phyloP scores from a whole-genome alignment of 1,140 invertebrate genomes.

The Belonocnema kinseyi region DNA sequence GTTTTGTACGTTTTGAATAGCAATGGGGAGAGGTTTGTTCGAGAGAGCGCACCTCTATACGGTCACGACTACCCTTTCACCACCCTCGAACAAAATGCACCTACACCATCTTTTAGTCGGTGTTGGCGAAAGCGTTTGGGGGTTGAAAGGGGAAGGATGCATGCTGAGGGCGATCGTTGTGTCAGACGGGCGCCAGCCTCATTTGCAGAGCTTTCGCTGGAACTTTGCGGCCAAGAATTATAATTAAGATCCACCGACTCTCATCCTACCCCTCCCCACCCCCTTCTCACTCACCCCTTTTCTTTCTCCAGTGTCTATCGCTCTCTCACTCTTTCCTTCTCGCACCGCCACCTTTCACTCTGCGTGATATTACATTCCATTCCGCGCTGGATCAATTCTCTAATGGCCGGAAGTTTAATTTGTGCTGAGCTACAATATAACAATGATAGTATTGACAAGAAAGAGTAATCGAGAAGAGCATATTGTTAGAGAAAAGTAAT shows the following conservation, averaged over 20 bases:
- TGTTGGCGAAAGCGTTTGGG: conserved; percentile 47
- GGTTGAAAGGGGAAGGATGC: conserved; percentile 20
- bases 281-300: conserved; percentile 26
- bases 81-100: conserved; percentile 30
- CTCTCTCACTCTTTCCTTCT: conserved; percentile 40
- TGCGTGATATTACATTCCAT: conserved; percentile 72
- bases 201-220: conserved; percentile 68
- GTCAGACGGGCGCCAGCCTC: conserved; percentile 70
- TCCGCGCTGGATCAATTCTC: conserved; percentile 69
- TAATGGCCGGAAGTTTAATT: conserved; percentile 70
- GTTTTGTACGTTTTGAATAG: conserved; percentile 76
- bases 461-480: not conserved
- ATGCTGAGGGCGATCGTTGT: conserved; percentile 56
- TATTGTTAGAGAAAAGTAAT: conserved; percentile 23
- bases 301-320: conserved; percentile 28
- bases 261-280: conserved; percentile 38
- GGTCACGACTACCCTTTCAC: conserved; percentile 35
- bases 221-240: conserved; percentile 73
- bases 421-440: conserved; percentile 65
- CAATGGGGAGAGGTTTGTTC: conserved; percentile 62
- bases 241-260: conserved; percentile 70
- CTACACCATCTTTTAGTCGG: conserved; percentile 43
- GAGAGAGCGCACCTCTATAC: conserved; percentile 44
- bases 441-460: conserved; percentile 40
- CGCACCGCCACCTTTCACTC: conserved; percentile 49